Evolutionary conservation across 2,888 invertebrate genomes (phyloP).

Genomic region (Drosophila ezoana): DNA sequence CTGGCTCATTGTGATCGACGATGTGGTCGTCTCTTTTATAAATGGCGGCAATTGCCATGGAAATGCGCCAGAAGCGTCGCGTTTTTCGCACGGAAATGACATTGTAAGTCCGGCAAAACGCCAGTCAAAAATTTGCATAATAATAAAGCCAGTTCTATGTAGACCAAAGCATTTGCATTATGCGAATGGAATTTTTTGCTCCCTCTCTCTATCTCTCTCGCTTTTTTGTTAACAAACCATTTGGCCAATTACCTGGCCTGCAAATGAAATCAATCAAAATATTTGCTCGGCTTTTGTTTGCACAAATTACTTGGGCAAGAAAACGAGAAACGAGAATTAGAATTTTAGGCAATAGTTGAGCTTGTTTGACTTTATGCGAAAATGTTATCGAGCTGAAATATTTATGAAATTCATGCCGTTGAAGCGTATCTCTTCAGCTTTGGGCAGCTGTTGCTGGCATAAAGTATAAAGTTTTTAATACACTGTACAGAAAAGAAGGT

Average conservation of each 20-base stretch:
- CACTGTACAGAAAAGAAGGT: not conserved
- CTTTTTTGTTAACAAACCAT: conserved; percentile 42
- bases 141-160: conserved; percentile 54
- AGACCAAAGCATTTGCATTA: conserved; percentile 58
- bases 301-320: conserved; percentile 3
- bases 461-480: conserved; percentile 36
- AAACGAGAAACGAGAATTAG: not conserved
- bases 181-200: conserved; percentile 15
- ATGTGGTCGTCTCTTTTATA: conserved; percentile 56
- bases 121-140: conserved; percentile 70
- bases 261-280: conserved; percentile 68
- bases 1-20: conserved; percentile 60
- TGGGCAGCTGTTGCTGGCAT: conserved; percentile 48
- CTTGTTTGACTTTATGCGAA: conserved; percentile 32
- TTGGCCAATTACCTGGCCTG: conserved; percentile 65
- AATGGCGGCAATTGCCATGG: conserved; percentile 76
- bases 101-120: conserved; percentile 67
- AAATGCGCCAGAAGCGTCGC: conserved; percentile 62
- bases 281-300: conserved; percentile 36
- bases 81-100: conserved; percentile 77
- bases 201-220: too few species aligned
- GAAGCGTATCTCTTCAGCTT: conserved; percentile 24
- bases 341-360: conserved; percentile 19
- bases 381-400: conserved; percentile 58
- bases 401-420: conserved; percentile 60